Percentiles rank a stretch among this genome's conserved stretches.
These are phyloP conservation scores for Scaptomyza reducta DNA, from an alignment of 2,888 invertebrate genomes.

Conservation along the genomic window DNA sequence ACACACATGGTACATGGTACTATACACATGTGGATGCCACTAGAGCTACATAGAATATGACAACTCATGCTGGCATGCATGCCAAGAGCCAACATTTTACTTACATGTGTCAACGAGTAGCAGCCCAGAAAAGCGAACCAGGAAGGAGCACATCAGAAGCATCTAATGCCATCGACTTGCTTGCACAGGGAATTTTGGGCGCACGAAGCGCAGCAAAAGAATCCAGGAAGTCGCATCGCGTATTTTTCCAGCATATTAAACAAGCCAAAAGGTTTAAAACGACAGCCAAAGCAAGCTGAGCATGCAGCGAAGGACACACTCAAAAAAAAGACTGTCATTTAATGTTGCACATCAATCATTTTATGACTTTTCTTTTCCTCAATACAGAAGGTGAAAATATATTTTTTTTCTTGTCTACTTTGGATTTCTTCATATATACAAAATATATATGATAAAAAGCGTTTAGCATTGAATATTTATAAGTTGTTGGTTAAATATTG, in stretches of 20 bases:
- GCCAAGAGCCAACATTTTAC: constrained; percentile 57
- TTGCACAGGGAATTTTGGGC: constrained; percentile 43
- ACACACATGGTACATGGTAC: no score
- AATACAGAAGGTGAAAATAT: no score
- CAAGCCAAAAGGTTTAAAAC: constrained; percentile 70
- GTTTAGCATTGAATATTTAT: no score
- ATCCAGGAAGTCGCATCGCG: constrained; percentile 65
- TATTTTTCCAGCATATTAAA: constrained; percentile 80
- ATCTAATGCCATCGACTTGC: constrained; percentile 24
- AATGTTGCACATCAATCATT: not conserved
- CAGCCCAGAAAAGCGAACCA: constrained; percentile 22
- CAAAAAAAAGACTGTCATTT: not conserved
- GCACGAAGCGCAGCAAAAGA: constrained; percentile 37
- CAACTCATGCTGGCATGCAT: constrained; percentile 31
- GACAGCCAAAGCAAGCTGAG: constrained; percentile 9
- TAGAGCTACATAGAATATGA: constrained; percentile 19
- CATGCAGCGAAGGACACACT: constrained; percentile 11
- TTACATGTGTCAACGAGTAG: constrained; percentile 64
- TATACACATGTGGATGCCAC: not conserved
- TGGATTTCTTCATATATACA: no score
- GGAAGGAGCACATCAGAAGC: not conserved
- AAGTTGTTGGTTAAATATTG: no score
- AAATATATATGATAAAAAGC: no score
- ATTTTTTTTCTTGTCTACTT: no score
- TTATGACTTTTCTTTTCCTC: not conserved